Evolutionary conservation across 1,140 invertebrate species (phyloP).

Genomic region (Pseudomyrmex dendroicus): DNA sequence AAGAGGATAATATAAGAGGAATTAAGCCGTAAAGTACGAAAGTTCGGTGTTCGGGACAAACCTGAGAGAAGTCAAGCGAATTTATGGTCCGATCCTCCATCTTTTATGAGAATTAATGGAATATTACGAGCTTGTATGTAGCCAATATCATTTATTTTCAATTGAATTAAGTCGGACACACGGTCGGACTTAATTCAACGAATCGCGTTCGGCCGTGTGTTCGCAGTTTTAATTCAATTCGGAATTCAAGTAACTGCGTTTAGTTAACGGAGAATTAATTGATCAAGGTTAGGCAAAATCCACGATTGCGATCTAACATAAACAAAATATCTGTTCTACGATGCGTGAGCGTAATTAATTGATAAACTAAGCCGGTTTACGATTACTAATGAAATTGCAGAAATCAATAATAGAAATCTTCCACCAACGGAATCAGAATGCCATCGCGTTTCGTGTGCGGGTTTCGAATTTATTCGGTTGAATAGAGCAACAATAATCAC

Average conservation of each 20-base stretch:
- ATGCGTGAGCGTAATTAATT: neutral
- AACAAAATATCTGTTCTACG: constrained; percentile 18
- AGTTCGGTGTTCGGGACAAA: constrained; percentile 1
- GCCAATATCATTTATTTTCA: neutral
- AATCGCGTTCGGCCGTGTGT: constrained; percentile 11
- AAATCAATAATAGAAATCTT: neutral
- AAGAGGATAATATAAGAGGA: neutral
- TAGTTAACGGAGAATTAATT: constrained; percentile 18
- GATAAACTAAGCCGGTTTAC: neutral
- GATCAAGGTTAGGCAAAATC: neutral
- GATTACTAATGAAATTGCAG: constrained; percentile 8
- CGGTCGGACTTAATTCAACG: neutral
- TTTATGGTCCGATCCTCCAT: neutral
- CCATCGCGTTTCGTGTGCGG: neutral
- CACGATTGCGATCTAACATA: neutral
- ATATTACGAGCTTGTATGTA: neutral
- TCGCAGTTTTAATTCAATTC: neutral
- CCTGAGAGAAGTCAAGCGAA: neutral
- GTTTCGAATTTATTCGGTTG: neutral
- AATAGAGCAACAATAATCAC: neutral
- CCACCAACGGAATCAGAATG: neutral
- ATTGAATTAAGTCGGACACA: constrained; percentile 24
- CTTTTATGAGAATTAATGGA: constrained; percentile 23
- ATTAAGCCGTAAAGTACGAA: neutral
- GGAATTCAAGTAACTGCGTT: neutral